Evolutionary conservation across 2,113 vertebrate species (phyloP), one percentile per base, ranked within the genome.

Genomic region (Microtus montanus): DNA sequence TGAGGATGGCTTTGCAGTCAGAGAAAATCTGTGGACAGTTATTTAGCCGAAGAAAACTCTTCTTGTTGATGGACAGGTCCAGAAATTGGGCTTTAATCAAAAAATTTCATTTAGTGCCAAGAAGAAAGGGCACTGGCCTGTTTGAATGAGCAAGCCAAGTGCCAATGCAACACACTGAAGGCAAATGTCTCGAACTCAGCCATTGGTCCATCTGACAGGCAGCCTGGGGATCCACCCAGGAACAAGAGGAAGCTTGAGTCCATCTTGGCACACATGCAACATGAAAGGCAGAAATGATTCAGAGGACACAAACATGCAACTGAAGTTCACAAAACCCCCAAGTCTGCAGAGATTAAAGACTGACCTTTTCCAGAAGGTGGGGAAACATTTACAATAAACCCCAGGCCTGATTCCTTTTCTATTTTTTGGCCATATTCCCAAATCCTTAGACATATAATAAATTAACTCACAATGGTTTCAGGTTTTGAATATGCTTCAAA

Each of bases 291-390:
- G 83, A 85, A 73, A 91, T 93, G 80, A 96, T 95, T 86, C 92
- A 83, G 92, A 94, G 89, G 77, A 96, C 90, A 92, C 93, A 86
- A 49, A 92, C 87, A 90, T 0, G 41, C 77, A 94, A 77, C 49
- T 83, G 84, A 93, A 88, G 75, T 92, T 94, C 38, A 68, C 58
- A 73, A 90, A 89, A 93, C 64, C 73, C 79, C 70, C 84, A 93
- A 47, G 80, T 91, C 89, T 38, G 80, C 58, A 20, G 84, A 91
- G 84, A 85, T 90, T 92, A 80, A 95, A 58, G 61, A 73, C 1
- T 97, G 93, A 96, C 93, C 90, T 96, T 97, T 96, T 92, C 94
- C 70, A 84, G 87, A 95, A 93, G 30, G 68, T 58, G 80, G 83
- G 68, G 74, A 91, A 68, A 83, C 91, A 93, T 96, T 96, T 91